These are phyloP conservation scores for Ophion ellenae DNA, from an alignment of 2,888 invertebrate species.

Conservation along the genomic window DNA sequence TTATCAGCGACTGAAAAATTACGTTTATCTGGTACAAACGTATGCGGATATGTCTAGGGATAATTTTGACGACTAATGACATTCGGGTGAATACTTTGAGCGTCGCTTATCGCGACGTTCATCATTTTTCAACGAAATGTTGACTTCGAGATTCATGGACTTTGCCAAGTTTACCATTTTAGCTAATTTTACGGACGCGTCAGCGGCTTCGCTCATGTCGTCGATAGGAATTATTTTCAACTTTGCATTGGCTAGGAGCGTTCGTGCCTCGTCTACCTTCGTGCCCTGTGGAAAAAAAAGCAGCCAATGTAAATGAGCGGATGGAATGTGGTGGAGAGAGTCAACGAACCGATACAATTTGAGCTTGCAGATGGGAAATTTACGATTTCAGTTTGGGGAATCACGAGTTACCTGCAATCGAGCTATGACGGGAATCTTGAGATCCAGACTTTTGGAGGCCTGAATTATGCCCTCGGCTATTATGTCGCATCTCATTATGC, in stretches of 20 bases:
- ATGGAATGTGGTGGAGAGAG: too few relatives aligned
- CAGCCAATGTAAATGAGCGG: background rate
- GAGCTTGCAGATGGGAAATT: too few relatives aligned
- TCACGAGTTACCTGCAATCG: slow-evolving; percentile 91
- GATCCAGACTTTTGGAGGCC: slow-evolving; percentile 95
- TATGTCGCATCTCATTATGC: slow-evolving; percentile 98
- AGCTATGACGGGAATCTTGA: slow-evolving; percentile 96
- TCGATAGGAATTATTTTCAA: slow-evolving; percentile 93
- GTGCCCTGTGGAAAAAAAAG: slow-evolving; percentile 86
- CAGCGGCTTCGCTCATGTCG: slow-evolving; percentile 93
- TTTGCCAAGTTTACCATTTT: slow-evolving; percentile 91
- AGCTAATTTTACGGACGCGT: slow-evolving; percentile 91
- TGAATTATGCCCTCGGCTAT: slow-evolving; percentile 98
- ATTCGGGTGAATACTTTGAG: slow-evolving; percentile 46
- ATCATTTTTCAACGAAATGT: slow-evolving; percentile 75
- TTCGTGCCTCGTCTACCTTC: slow-evolving; percentile 93
- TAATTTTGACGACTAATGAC: slow-evolving; percentile 32
- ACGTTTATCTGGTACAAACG: background rate
- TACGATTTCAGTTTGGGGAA: background rate
- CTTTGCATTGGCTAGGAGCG: slow-evolving; percentile 91
- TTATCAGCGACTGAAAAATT: background rate
- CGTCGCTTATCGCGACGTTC: slow-evolving; percentile 38
- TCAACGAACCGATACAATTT: too few relatives aligned
- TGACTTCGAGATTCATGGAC: slow-evolving; percentile 91
- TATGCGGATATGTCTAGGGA: background rate